Evolutionary conservation across 2,888 invertebrate genomes (phyloP).

Genomic region (Rhopalosiphum nymphaeae): DNA sequence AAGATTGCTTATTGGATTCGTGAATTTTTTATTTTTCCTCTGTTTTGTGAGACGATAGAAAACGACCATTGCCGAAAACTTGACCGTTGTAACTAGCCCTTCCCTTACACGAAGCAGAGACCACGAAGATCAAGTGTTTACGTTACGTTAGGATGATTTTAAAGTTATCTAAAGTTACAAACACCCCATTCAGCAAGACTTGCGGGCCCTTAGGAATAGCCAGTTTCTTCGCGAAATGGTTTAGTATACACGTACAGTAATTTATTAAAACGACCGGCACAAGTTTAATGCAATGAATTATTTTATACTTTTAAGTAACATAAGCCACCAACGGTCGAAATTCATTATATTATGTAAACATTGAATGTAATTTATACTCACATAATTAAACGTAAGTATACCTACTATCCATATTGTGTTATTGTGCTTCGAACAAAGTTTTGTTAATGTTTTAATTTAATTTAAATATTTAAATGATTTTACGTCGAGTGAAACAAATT

Average conservation of each 20-base stretch:
- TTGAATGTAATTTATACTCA: conserved; percentile 18
- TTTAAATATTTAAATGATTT: conserved; percentile 5
- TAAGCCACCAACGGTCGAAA: conserved; percentile 32
- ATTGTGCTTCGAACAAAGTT: not conserved
- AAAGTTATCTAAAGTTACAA: conserved; percentile 60
- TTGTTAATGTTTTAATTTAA: conserved; percentile 24
- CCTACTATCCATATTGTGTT: not conserved
- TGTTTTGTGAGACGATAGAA: not conserved
- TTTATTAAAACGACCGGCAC: conserved; percentile 43
- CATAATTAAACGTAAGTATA: conserved; percentile 21
- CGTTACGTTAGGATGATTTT: conserved; percentile 42
- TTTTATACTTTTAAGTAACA: conserved; percentile 62
- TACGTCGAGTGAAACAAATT: not conserved
- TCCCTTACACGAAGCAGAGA: not conserved
- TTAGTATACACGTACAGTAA: conserved; percentile 24
- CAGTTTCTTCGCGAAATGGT: conserved; percentile 49
- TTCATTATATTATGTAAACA: conserved; percentile 39
- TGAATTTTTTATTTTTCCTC: not conserved
- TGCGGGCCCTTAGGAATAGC: conserved; percentile 40
- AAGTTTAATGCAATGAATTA: conserved; percentile 60
- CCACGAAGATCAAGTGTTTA: conserved; percentile 50
- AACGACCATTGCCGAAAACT: not conserved
- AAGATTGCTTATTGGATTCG: not conserved
- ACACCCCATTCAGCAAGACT: conserved; percentile 38
- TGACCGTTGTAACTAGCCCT: not conserved